Base-by-base conservation (phyloP, 1,140 invertebrate species). In the Lordiphosa stackelbergi region DNA sequence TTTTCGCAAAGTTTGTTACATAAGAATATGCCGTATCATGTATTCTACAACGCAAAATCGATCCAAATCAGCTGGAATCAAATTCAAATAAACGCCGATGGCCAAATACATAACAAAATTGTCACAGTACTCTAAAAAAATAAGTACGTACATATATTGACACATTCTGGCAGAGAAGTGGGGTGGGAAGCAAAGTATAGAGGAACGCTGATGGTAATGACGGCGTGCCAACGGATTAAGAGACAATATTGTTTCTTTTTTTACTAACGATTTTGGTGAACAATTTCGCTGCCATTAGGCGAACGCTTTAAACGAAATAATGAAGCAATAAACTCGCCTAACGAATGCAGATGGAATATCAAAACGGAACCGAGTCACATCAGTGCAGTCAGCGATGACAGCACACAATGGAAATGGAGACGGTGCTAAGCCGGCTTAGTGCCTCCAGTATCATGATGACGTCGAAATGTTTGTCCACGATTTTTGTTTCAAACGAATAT, bases 281-380 rank as follows among this genome's bases (percentile, higher is more conserved):
- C 55, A 52, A 53, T 69, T 53, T 40, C 38, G 40, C 49, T 45
- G 57, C 53, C 68, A 73, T 75, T 75, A 72, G 73, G 35, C 28
- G 60, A 71, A 38, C 58, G 48, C 68, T 55, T 77, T 77, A 72
- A 58, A 46, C 58, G 45, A 55, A 51, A 63, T 69, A 78, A 69
- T 78, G 73, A 77, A 60, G 73, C 73, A 51, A 77, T 78, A 73
- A 74, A 69, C 48, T 62, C 58, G 56, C 47, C 49, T 45, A 42
- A 51, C 65, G 60, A 69, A 73, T 73, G 73, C 73, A 78, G 57
- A 53, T 66, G 56, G 73, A 78, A 78, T 78, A 78, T 62, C 42
- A 73, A 78, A 69, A 41, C 37, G 57, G 57, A 55, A 61, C 46
- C 46, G 37, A 53, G 38, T 38, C 38, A 49, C 36, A 35, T 41